Base-by-base conservation (phyloP, 1,140 invertebrate species). In the Tetranychus urticae region DNA sequence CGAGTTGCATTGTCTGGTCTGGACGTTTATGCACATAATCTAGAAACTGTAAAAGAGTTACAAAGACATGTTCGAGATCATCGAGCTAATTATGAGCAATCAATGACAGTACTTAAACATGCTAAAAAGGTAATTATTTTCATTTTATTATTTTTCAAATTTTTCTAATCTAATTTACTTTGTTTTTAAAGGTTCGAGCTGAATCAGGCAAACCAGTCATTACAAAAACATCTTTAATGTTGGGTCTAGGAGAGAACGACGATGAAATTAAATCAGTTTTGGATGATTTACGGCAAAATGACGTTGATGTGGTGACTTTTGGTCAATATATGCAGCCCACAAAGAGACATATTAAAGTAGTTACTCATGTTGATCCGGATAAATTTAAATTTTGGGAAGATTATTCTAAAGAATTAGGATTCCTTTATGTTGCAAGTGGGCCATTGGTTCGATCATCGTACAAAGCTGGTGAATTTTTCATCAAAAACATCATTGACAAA, bases 271-370 rank as follows among this genome's bases (percentile, higher is more conserved):
- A 83, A 68, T 80, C 86, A 75, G 88, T 90, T 8, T 79, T 97
- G 77, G 78, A 78, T 74, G 88, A 93, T 76, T 72, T 94, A 4
- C 75, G 81, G 62, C 70, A 73, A 23, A 81, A 75, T 42, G 83
- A 82, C 36, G 93, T 98, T 0, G 92, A 97, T 70, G 96, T 91
- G 71, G 67, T 99, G 0, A 99, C 96, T 1, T 74, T 99, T 7
- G 96, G 96, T 0, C 96, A 99, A 71, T 99, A 99, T 71, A 98
- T 99, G 91, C 94, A 98, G 71, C 93, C 94, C 1, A 97, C 93
- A 2, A 97, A 94, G 70, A 77, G 82, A 57, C 94, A 99, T 76
- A 74, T 97, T 5, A 91, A 90, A 76, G 79, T 97, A 0, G 83
- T 86, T 57, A 93, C 98, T 72, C 99, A 97, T 74, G 84, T 99